Evolutionary conservation across 2,888 invertebrate genomes (phyloP).

Genomic region (Sesamia inferens): DNA sequence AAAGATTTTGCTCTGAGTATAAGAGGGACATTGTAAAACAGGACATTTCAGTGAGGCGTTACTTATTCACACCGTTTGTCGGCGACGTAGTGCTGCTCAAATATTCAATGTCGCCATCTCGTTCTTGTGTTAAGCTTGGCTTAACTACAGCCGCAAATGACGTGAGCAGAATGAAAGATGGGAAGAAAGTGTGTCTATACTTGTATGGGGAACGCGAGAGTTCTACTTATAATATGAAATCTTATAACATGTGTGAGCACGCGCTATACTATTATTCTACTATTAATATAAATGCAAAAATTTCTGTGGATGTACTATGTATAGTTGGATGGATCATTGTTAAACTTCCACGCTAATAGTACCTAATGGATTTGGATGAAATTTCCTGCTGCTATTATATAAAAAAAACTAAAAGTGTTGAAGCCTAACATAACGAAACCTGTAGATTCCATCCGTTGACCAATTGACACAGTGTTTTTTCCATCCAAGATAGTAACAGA

Average conservation of each 20-base stretch:
- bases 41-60: slow-evolving; percentile 44
- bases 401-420: not conserved
- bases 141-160: slow-evolving; percentile 57
- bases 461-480: slow-evolving; percentile 1
- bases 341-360: no score
- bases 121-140: slow-evolving; percentile 56
- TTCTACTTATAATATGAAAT: slow-evolving; percentile 1
- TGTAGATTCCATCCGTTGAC: not conserved
- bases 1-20: slow-evolving; percentile 22
- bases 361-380: no score
- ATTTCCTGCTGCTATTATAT: not conserved
- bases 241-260: not conserved
- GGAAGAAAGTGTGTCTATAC: slow-evolving; percentile 31
- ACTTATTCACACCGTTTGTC: slow-evolving; percentile 60
- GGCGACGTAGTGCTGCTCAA: slow-evolving; percentile 57
- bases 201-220: not conserved
- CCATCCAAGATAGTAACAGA: slow-evolving; percentile 7
- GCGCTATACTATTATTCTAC: no score
- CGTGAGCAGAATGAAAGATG: slow-evolving; percentile 43
- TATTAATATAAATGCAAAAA: no score
- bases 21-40: slow-evolving; percentile 50
- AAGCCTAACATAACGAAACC: not conserved
- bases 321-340: no score
- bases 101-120: slow-evolving; percentile 58
- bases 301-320: no score